Percentiles rank a stretch among this genome's conserved stretches.
These are phyloP conservation scores for Oryctes rhinoceros DNA, from an alignment of 1,140 invertebrate genomes.

Conservation along the genomic window DNA sequence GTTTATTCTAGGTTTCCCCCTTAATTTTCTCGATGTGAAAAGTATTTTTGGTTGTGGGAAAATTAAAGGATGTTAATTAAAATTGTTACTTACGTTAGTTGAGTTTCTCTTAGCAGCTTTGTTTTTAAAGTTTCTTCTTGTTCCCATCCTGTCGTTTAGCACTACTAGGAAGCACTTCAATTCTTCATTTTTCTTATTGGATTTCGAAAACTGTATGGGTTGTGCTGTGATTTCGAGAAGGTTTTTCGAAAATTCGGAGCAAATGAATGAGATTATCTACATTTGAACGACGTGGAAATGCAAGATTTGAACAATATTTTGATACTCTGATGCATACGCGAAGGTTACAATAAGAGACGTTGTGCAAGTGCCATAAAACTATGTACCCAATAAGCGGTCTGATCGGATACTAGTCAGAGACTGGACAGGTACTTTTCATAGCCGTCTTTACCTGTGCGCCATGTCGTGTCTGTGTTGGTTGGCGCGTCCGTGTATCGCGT, in stretches of 20 bases:
- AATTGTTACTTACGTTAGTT: not conserved
- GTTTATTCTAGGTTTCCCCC: no score
- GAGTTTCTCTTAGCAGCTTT: not conserved
- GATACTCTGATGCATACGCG: conserved; percentile 10
- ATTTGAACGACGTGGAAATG: not conserved
- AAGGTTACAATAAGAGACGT: not conserved
- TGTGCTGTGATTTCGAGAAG: no score
- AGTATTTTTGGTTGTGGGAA: no score
- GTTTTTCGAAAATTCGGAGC: not conserved
- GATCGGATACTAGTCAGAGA: conserved; percentile 14
- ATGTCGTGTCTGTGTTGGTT: not conserved
- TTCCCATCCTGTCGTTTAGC: not conserved
- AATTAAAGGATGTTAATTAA: not conserved
- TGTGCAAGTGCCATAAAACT: not conserved
- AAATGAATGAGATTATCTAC: not conserved
- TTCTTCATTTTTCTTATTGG: not conserved
- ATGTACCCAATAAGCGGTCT: not conserved
- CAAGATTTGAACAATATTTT: not conserved
- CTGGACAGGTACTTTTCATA: conserved; percentile 28
- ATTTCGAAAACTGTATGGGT: not conserved
- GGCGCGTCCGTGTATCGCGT: not conserved
- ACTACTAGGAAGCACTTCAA: not conserved
- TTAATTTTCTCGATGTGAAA: no score
- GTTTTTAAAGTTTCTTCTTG: not conserved
- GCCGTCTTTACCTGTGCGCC: conserved; percentile 4